Evolutionary conservation across 1,140 invertebrate genomes (phyloP), one percentile per base, ranked within the genome.

Genomic region (Aphidius gifuensis): DNA sequence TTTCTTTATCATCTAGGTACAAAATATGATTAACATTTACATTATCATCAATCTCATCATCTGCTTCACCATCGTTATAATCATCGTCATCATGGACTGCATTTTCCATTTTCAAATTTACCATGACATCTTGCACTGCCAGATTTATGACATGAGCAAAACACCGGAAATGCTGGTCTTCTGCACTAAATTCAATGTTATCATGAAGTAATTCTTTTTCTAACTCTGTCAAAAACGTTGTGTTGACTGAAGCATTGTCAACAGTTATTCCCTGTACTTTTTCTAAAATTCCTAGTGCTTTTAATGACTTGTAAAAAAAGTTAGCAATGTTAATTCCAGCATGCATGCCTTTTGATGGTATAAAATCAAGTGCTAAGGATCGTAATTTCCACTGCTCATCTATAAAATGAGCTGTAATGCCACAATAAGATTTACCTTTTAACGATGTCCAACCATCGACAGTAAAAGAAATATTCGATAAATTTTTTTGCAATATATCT

Each of bases 141-240:
- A 69, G 60, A 60, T 69, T 68, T 21, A 69, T 50, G 59, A 68
- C 63, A 43, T 71, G 66, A 43, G 66, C 68, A 49, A 71, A 68
- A 45, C 68, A 71, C 9, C 64, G 64, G 58, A 71, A 69, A 60
- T 69, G 64, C 56, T 66, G 65, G 61, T 71, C 61, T 61, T 62
- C 63, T 60, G 64, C n/a, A 63, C 68, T 55, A 64, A 69, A 64
- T 32, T 11, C 21, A 1, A 61, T 44, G 6, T 50, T 21, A 5
- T 56, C 46, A 39, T 59, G 32, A 4, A 7, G 40, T 38, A 67
- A 40, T 23, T 47, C 32, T 21, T 59, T 54, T n/a, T 44, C 43
- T 0, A 66, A 49, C 54, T 67, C 46, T 7, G 11, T 5, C 39
- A 64, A 53, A 42, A 67, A 67, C 8, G 42, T 58, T 5, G 59